Conservation (phyloP, 2,113 vertebrate genomes). For the Sinocyclocheilus anshuiensis region DNA sequence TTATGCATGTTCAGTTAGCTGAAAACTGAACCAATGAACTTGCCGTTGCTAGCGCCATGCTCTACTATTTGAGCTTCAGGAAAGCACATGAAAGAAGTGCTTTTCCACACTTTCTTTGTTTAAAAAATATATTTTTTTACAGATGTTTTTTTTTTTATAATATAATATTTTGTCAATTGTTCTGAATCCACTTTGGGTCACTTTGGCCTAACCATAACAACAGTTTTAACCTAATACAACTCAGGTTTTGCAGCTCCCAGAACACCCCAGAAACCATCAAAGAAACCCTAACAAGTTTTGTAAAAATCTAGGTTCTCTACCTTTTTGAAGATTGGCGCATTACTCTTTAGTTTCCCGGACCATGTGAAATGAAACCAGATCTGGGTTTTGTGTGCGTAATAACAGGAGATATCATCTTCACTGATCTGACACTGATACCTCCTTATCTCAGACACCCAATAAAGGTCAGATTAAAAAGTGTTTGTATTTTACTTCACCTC, state of each 20-base stretch:
- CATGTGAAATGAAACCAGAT: not conserved
- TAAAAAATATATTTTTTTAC: too few species aligned
- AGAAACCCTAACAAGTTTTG: not conserved
- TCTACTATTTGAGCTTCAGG: too few species aligned
- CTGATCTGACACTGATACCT: not conserved
- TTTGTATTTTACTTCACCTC: constrained; percentile 40
- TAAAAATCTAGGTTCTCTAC: not conserved
- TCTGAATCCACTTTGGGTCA: not conserved
- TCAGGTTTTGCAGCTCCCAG: not conserved
- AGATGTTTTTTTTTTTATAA: too few species aligned
- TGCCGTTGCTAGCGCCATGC: too few species aligned
- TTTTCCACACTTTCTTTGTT: too few species aligned
- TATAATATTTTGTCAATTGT: not conserved
- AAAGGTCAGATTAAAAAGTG: not conserved
- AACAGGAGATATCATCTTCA: not conserved
- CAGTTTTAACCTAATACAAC: not conserved
- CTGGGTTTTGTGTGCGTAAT: not conserved
- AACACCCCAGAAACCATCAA: not conserved
- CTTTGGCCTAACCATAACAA: not conserved
- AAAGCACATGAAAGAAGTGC: too few species aligned
- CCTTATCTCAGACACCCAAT: not conserved
- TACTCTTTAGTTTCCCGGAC: not conserved
- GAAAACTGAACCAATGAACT: too few species aligned
- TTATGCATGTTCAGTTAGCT: not conserved
- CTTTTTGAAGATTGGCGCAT: not conserved